Evolutionary conservation across 2,797 vertebrate species (phyloP).

Genomic region (Muscicapa comitata): DNA sequence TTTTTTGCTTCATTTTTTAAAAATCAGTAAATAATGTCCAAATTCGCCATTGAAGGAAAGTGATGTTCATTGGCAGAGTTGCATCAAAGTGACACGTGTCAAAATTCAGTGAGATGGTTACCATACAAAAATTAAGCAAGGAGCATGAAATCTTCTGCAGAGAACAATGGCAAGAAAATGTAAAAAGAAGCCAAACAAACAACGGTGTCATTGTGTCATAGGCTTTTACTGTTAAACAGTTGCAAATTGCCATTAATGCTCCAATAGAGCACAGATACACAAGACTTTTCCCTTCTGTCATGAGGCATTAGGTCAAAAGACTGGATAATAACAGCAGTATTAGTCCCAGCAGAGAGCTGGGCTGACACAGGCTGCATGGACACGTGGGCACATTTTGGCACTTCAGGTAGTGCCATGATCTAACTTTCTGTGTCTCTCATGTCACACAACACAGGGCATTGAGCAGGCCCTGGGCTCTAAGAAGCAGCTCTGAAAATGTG

Average conservation of each 20-base stretch:
- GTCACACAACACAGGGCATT: accelerated
- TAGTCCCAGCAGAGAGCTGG: background rate
- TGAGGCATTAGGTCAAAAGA: background rate
- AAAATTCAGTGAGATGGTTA: background rate
- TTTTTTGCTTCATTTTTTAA: background rate
- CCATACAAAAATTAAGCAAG: conserved; percentile 1
- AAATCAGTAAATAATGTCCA: background rate
- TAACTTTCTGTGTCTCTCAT: background rate
- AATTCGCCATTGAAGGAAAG: background rate
- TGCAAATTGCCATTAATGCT: conserved; percentile 7
- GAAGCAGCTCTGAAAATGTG: background rate
- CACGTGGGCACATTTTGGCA: background rate
- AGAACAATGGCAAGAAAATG: background rate
- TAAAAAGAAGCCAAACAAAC: background rate
- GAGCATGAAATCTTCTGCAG: background rate
- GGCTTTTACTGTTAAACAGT: background rate
- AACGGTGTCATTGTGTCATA: background rate
- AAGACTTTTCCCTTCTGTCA: background rate
- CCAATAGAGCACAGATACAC: background rate
- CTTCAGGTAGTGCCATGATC: background rate
- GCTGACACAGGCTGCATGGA: background rate
- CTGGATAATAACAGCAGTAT: background rate
- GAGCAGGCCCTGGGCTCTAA: background rate
- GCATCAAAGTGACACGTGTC: background rate
- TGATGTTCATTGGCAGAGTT: background rate